Evolutionary conservation across 64 coral and sea anemone species (phyloP), one percentile per base, ranked within the genome.

Genomic region (Pocillopora verrucosa): DNA sequence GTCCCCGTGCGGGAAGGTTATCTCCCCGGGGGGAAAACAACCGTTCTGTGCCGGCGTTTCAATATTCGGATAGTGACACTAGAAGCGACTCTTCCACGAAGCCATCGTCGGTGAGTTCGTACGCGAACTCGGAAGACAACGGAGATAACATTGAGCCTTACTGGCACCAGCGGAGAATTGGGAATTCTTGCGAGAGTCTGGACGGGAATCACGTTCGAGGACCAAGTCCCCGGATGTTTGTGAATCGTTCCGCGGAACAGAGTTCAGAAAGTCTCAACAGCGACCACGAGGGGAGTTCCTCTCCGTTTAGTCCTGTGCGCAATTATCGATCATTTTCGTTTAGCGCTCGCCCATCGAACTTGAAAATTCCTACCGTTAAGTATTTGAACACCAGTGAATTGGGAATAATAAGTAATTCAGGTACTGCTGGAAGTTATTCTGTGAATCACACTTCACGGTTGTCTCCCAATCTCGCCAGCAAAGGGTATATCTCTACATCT

Each of bases 61-160:
- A 90, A 74, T 96, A 96, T 79, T 96, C 95, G 14, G 95, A 96
- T 37, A 96, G 95, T 56, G 95, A 96, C 24, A 94, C 93, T 14
- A 81, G 89, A 9, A 94, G 93, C 16, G 95, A 96, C 86, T 96
- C 95, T 17, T 93, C 95, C 4, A 91, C 95, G 56, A 96, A 96
- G 37, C 84, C 85, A 11, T 96, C 95, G 5, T 96, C 95, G 65
- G 87, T 93, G 72, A 96, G 92, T 84, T 84, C 82, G 82, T 84
- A 84, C 37, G 82, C 82, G 64, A 96, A 96, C 82, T 96, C 88
- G 74, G 95, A 96, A 63, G 91, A 96, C 63, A 64, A 93, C 87
- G 87, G 87, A 68, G 95, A 96, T 81, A 88, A 84, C 59, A 65
- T 68, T 22, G 81, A 83, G 59, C 88, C 88, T 4, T 96, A 96